Base-by-base conservation (phyloP, 2,888 invertebrate genomes). In the Sicus ferrugineus region DNA sequence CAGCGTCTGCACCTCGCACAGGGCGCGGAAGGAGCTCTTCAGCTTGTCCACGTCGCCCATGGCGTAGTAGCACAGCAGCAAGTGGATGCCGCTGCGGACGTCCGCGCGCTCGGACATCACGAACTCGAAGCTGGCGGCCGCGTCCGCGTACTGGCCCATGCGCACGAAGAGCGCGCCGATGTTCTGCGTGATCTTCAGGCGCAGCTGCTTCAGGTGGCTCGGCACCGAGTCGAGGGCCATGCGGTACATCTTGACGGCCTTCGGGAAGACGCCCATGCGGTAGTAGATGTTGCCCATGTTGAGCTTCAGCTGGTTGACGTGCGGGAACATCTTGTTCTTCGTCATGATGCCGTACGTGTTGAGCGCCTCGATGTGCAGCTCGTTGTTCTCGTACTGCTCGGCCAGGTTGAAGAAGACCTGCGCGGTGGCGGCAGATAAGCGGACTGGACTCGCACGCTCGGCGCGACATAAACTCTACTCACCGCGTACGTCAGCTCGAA, bases 201-300 rank as follows among this genome's bases (percentile, higher is more conserved):
- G 92, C 78, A 97, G 88, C 85, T 95, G 94, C 83, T 96, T 97
- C 81, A 97, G 95, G 67, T 93, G 94, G 48, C 94, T 94, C 0
- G 97, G 96, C 3, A 93, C 93, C 85, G 98, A 98, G 86, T 99
- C 99, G 74, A 99, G 88, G 0, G 98, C 98, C 98, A 98, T 99
- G 77, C 98, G 90, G 83, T 97, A 99, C 88, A 97, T 92, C 87
- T 99, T 99, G 70, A 99, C 91, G 0, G 98, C 98, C 86, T 97
- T 96, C 16, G 93, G 92, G 81, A 93, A 96, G 79, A 95, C 91
- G 75, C 95, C 96, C 89, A 97, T 94, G 86, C 94, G 94, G 79
- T 95, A 95, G 85, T 97, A 96, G 78, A 99, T 96, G 82, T 98
- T 98, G 1, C 98, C 98, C 93, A 99, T 98, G 84, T 99, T 99